Base-by-base conservation (phyloP, 2,888 invertebrate species). In the Allolobophora icterica region DNA sequence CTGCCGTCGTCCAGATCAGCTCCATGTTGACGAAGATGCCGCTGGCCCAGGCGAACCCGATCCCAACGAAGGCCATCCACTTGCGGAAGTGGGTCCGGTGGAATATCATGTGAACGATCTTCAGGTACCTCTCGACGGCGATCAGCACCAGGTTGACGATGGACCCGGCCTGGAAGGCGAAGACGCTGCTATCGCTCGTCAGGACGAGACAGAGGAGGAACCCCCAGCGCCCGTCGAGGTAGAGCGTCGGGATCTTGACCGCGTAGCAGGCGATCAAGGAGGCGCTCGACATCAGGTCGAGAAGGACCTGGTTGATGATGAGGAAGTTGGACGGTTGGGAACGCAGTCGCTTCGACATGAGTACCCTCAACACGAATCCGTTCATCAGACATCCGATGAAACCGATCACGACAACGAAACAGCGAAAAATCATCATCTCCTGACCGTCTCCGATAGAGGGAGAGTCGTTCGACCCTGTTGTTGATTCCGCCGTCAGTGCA, bases 121-220 rank as follows among this genome's bases (percentile, higher is more conserved):
- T 87, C 35, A 87, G 11, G 38, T 87, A 87, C 87, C 87, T 87
- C 5, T 87, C 87, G 35, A 38, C 30, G 87, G 87, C 87, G 87
- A 87, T 87, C n/a, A 87, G 87, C 5, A 87, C 87, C 21, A 87
- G 34, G 38, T 87, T 87, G 87, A 38, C 87, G 87, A 87, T 87
- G 21, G 87, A 87, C 19, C 35, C 87, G 0, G 87, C 87, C 35
- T 87, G 87, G 24, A 87, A 33, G 35, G 24, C 87, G 38, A 87
- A 87, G n/a, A 87, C 15, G 38, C 35, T 19, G 21, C 87, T 24
- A 19, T 87, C 87, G 87, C 87, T 87, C 6, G 34, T 87, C n/a
- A 87, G 15, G 35, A 87, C 19, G 6, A 87, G 35, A 35, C 87
- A 87, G 87, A 87, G 87, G 0, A 87, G n/a, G 87, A 87, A 38